phyloP scores from a whole-genome alignment of 1,140 invertebrate species.

The Tigriopus japonicus region DNA sequence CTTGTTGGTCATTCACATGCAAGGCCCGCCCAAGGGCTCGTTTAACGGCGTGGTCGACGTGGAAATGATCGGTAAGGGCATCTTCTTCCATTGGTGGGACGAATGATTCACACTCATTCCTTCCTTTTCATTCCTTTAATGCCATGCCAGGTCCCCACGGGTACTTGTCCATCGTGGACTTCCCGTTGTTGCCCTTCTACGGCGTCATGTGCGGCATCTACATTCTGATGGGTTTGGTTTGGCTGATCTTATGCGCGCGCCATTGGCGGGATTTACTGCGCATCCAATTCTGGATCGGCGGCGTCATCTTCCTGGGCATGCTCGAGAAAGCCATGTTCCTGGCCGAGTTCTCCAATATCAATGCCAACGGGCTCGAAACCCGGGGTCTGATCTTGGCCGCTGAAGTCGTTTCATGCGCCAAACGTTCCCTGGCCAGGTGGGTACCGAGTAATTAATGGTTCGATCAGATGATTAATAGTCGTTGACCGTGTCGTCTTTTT shows the following conservation, averaged over 20 bases:
- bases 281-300: conserved; percentile 88
- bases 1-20: conserved; percentile 27
- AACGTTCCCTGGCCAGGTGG: conserved; percentile 59
- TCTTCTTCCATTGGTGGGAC: no score
- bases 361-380: conserved; percentile 46
- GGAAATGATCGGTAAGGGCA: conserved; percentile 35
- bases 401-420: conserved; percentile 69
- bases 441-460: background rate
- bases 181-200: conserved; percentile 57
- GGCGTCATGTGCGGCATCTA: conserved; percentile 75
- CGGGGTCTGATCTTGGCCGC: conserved; percentile 50
- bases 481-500: no score
- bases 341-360: conserved; percentile 62
- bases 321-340: conserved; percentile 62
- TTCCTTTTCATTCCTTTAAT: no score
- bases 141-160: conserved; percentile 39
- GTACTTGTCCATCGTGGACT: conserved; percentile 51
- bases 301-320: conserved; percentile 66
- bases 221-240: conserved; percentile 54
- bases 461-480: no score
- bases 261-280: conserved; percentile 78
- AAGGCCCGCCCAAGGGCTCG: conserved; percentile 14
- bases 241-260: conserved; percentile 59
- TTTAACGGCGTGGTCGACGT: conserved; percentile 36
- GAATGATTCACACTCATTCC: no score